These are phyloP conservation scores for Cuculus canorus DNA, from an alignment of 2,797 vertebrate genomes.

Conservation along the genomic window DNA sequence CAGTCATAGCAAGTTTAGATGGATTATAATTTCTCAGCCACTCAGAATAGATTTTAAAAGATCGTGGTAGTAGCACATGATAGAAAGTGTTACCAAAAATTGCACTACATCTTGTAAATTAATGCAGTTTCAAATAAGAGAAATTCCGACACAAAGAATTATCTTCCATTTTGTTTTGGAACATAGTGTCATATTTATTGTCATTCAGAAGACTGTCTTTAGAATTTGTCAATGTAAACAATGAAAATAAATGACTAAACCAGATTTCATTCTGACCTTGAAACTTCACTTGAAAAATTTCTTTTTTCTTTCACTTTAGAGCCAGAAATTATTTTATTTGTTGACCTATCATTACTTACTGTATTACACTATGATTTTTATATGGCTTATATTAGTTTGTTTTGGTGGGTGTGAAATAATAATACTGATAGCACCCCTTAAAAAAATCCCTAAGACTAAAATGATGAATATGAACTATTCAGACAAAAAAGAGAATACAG, in stretches of 20 bases:
- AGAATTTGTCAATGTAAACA: not conserved
- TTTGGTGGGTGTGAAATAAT: slow-evolving; percentile 3
- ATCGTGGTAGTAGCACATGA: not conserved
- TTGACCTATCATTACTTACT: not conserved
- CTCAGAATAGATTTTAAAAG: not conserved
- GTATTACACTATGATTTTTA: not conserved
- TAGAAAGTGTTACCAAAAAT: not conserved
- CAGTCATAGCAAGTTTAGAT: not conserved
- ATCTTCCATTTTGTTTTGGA: not conserved
- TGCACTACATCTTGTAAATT: not conserved
- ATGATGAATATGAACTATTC: not conserved
- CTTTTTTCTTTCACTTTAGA: not conserved
- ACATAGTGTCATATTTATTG: not conserved
- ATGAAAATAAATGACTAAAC: not conserved
- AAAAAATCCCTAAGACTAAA: not conserved
- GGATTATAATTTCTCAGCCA: not conserved
- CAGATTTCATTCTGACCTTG: not conserved
- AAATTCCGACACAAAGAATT: not conserved
- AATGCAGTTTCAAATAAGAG: not conserved
- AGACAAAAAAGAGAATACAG: not conserved
- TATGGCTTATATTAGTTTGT: not conserved
- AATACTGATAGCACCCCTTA: not conserved
- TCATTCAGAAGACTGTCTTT: not conserved
- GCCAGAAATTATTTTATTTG: not conserved
- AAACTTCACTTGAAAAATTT: not conserved